Evolutionary conservation across 2,888 invertebrate genomes (phyloP), one percentile per base, ranked within the genome.

Genomic region (Apotomis betuletana): DNA sequence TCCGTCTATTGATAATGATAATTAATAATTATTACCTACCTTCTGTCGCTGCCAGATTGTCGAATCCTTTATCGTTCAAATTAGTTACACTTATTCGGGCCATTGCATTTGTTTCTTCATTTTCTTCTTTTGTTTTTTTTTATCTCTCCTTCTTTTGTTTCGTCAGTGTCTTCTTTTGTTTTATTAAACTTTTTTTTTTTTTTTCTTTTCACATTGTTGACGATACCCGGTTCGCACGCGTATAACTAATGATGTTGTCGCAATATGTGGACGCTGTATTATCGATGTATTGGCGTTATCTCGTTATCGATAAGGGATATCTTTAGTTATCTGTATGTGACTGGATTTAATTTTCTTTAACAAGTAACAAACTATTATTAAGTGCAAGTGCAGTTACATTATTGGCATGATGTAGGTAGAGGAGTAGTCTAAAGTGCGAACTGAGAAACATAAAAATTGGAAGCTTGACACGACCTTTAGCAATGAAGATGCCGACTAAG

Each of bases 11-110:
- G 52, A 63, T 70, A 67, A 73, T 36, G 70, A 46, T 59, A 58
- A 59, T 12, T 60, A 52, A 38, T 63, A 46, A 49, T 63, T 82
- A 91, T 63, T 82, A 91, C 91, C 91, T 82, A 91, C 91, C 91
- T 79, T 83, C 80, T 15, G 87, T 90, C 5, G 83, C 87, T 10
- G 78, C 80, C 6, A 76, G 83, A 75, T 91, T 90, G 69, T 91
- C 90, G 15, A 84, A 75, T 36, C 90, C 90, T 61, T 71, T 80
- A 10, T 73, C 64, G 13, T 73, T 74, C 55, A 67, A 76, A 51
- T 54, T 73, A n/a, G 51, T 62, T 8, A 54, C 73, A 13, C 74
- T 60, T 63, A 67, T 67, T 13, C 65, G 69, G 49, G 81, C 80
- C 41, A 75, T 78, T 81, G 85, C 83, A 60, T 59, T 74, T 4